Evolutionary conservation across 2,113 vertebrate species (phyloP).

Genomic region (Sphaerodactylus townsendi): DNA sequence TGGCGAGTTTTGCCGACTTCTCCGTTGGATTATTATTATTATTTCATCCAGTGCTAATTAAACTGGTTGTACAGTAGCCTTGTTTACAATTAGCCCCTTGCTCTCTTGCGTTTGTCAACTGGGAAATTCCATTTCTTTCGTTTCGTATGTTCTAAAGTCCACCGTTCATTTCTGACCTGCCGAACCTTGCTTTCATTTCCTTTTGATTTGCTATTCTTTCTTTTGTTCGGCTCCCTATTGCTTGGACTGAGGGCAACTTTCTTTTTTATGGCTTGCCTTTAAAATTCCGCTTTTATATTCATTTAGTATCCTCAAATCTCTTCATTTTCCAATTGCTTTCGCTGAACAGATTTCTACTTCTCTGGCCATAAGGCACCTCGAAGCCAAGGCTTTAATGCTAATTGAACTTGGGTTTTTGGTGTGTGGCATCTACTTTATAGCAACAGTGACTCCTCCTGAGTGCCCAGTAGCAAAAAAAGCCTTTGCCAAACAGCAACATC

Average conservation of each 20-base stretch:
- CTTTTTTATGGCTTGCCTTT: neutral
- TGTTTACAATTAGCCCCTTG: conserved; percentile 50
- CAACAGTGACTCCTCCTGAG: conserved; percentile 9
- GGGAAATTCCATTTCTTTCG: conserved; percentile 20
- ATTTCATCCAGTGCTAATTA: conserved; percentile 41
- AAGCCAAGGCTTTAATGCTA: conserved; percentile 31
- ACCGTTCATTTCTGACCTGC: conserved; percentile 25
- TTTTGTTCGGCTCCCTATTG: neutral
- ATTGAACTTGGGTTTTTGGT: conserved; percentile 39
- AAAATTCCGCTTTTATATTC: conserved; percentile 38
- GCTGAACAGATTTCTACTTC: conserved; percentile 13
- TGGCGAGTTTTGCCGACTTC: conserved; percentile 25
- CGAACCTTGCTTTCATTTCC: neutral
- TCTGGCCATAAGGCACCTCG: conserved; percentile 16
- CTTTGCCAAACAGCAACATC: neutral
- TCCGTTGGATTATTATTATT: conserved; percentile 47
- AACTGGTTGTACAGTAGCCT: conserved; percentile 37
- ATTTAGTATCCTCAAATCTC: conserved; percentile 27
- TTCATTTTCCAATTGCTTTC: conserved; percentile 25
- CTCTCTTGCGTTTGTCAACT: conserved; percentile 37
- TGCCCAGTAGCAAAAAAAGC: conserved; percentile 6
- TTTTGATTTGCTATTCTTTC: conserved; percentile 23
- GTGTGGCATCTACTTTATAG: conserved; percentile 22
- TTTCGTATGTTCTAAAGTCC: neutral
- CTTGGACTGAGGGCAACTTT: conserved; percentile 29